These are phyloP conservation scores for Drosophila oshimai DNA, from an alignment of 1,140 invertebrate genomes.

Conservation along the genomic window DNA sequence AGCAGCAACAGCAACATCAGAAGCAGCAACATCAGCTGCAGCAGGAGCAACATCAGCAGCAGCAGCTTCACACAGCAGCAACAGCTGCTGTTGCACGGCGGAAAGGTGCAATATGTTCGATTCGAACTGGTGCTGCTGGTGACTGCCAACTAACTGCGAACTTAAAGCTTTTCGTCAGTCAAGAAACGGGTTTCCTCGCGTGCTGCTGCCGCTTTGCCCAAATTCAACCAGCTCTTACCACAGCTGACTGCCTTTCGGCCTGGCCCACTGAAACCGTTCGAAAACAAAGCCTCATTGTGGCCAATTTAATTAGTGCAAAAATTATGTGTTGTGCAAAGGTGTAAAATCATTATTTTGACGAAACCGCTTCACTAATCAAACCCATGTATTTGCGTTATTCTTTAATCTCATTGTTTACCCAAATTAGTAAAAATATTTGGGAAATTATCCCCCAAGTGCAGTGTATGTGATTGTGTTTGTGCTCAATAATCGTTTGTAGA, in stretches of 20 bases:
- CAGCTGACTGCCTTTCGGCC: too few relatives aligned
- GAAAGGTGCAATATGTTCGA: slow-evolving; percentile 38
- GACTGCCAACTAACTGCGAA: not conserved
- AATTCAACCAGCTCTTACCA: too few relatives aligned
- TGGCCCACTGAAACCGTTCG: slow-evolving; percentile 5
- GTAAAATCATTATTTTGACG: slow-evolving; percentile 26
- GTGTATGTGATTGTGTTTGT: slow-evolving; percentile 45
- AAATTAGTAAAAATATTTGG: slow-evolving; percentile 25
- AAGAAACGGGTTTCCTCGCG: slow-evolving; percentile 64
- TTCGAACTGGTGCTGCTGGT: slow-evolving; percentile 6
- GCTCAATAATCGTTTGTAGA: slow-evolving; percentile 58
- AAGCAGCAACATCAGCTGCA: not conserved
- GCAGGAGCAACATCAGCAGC: slow-evolving; percentile 7
- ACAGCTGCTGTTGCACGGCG: not conserved
- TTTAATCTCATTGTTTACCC: slow-evolving; percentile 12
- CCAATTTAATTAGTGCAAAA: slow-evolving; percentile 41
- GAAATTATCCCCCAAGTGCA: slow-evolving; percentile 21
- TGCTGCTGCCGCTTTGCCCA: slow-evolving; percentile 42
- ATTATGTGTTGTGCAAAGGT: slow-evolving; percentile 13
- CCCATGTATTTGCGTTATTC: slow-evolving; percentile 2
- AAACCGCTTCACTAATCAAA: slow-evolving; percentile 5
- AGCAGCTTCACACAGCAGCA: slow-evolving; percentile 37
- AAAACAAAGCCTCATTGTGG: slow-evolving; percentile 26
- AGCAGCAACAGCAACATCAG: slow-evolving; percentile 8
- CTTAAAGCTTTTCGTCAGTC: slow-evolving; percentile 49